Base-by-base conservation (phyloP, 92 coral and sea anemone species). In the Parazoanthus darwini region DNA sequence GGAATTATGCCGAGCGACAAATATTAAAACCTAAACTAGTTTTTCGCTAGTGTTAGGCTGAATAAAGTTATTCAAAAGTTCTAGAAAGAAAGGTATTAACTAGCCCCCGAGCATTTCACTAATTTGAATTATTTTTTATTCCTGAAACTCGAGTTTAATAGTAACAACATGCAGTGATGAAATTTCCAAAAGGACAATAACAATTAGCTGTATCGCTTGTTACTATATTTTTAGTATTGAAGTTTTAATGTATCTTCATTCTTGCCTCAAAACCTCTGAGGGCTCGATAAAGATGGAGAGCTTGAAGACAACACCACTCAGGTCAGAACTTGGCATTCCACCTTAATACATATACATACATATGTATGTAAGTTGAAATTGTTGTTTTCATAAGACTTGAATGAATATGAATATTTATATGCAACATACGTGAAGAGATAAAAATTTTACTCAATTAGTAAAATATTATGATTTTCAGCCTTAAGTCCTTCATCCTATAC, bases 351-450 rank as follows among this genome's bases (percentile, higher is more conserved):
- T 33, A 14, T 74, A 74, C 15, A 35, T 39, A 35, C 18, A 74
- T 74, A 11, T 33, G 44, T n/a, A 11, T 33, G 22, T n/a, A 66
- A 3, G 25, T 82, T 38, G 37, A 36, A 43, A 82, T 82, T 71
- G 86, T 39, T 82, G 86, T 82, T 82, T 68, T 82, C 18, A 66
- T 67, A 82, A 82, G 50, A 68, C 77, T 66, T 35, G 76, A 25
- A n/a, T 13, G 18, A 42, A 70, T 22, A 42, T 67, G 86, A 37
- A 23, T 68, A 82, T 54, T 81, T 68, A 50, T 50, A 42, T 4
- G 42, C n/a, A 16, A 33, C 54, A 50, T 29, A 63, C 86, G 66
- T 81, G 39, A 65, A 63, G 71, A 42, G 56, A 23, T 82, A 22
- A 9, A 39, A 39, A 8, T 39, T 54, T 54, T 18, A 13, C 59